A percentile compares a stretch with the other conserved stretches of the same genome.
Evolutionary conservation across 2,113 vertebrate species (phyloP).

Genomic region (Vidua macroura): DNA sequence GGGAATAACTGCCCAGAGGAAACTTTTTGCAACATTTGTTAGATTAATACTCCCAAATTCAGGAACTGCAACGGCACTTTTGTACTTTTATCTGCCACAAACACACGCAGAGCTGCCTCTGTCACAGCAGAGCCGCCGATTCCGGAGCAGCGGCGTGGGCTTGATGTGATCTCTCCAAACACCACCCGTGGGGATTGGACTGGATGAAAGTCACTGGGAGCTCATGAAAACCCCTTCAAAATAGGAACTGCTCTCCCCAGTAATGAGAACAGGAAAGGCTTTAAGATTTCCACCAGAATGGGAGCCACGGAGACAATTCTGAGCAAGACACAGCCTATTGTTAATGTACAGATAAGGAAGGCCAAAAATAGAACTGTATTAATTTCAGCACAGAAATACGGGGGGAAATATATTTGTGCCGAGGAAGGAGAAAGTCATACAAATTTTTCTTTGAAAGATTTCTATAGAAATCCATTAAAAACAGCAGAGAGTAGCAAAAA

Average conservation of each 20-base stretch:
- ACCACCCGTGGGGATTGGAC: not conserved
- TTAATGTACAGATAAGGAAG: slow-evolving; percentile 36
- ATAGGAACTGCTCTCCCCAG: not conserved
- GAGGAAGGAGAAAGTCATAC: slow-evolving; percentile 16
- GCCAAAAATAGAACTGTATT: slow-evolving; percentile 50
- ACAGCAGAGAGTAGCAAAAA: not conserved
- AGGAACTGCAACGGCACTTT: fast-evolving
- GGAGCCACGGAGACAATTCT: not conserved
- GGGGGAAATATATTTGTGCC: slow-evolving; percentile 11
- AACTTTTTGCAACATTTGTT: fast-evolving
- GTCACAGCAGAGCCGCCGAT: not conserved
- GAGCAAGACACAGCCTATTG: slow-evolving; percentile 31
- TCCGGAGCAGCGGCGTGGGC: not conserved
- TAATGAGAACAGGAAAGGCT: not conserved
- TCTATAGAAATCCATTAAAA: slow-evolving; percentile 48
- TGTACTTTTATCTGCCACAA: fast-evolving
- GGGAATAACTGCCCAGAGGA: not conserved
- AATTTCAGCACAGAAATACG: slow-evolving; percentile 26
- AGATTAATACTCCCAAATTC: fast-evolving
- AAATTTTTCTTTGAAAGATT: slow-evolving; percentile 36
- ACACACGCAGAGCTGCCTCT: fast-evolving
- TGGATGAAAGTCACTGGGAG: not conserved
- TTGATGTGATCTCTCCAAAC: not conserved
- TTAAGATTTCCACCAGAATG: not conserved
- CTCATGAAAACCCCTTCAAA: not conserved